Evolutionary conservation across 2,113 vertebrate genomes (phyloP), one percentile per base, ranked within the genome.

Genomic region (Apodemus speciosus): DNA sequence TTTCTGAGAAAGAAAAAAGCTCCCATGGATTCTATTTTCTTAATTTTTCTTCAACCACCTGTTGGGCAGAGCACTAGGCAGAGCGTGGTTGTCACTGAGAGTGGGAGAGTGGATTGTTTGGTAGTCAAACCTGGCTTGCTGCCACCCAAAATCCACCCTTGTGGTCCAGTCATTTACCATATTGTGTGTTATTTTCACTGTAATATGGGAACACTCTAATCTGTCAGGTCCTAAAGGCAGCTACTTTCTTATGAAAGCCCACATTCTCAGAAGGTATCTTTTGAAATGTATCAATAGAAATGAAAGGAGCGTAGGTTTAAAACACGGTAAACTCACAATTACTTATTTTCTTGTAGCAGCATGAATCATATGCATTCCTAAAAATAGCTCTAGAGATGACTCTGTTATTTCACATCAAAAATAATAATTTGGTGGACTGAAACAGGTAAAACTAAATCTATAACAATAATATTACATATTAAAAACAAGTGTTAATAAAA

Each of bases 341-440:
- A 64, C 71, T 91, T 94, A 40, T 91, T 84, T 95, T 88, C 76
- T 71, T 64, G 3, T 30, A 85, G 25, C 53, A 38, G 25, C 51
- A 92, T 88, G 81, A 77, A 72, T 68, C 32, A 69, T 3, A 62
- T 85, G 71, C 66, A 20, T 73, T 93, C 56, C 71, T 68, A 90
- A 80, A 81, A 79, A 76, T 46, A 86, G 69, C 25, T 56, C 53
- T 58, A 51, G 68, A 85, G 66, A 40, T 68, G 7, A 85, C 81
- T 56, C 62, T 62, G 43, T 68, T 79, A 51, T 30, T 84, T 49
- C 5, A 60, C n/a, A 51, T 86, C 87, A 16, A 86, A 53, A 68
- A 62, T 62, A 76, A 89, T 80, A 43, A 73, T 68, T 85, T 85
- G 76, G 40, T 79, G 53, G 89, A 85, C 66, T 53, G 73, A 83